Evolutionary conservation across 1,140 invertebrate genomes (phyloP), one percentile per base, ranked within the genome.

Genomic region (Camponotus pennsylvanicus): DNA sequence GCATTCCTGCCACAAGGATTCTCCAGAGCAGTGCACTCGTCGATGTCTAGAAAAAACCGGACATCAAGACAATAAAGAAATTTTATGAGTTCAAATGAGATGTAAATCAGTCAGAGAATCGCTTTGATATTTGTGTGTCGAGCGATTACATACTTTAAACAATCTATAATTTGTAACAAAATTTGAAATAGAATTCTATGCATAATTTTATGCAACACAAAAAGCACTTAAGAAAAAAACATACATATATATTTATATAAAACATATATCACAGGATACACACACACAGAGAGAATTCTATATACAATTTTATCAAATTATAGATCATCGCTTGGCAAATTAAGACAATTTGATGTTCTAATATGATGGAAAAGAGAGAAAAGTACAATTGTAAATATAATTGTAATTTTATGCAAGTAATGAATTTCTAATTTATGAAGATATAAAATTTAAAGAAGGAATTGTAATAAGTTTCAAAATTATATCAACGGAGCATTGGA

Each of bases 1-100:
- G 98, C 98, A 92, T 98, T 97, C 5, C 96, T 95, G 9, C 98
- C 98, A 93, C 99, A 99, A 1, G 98, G 97, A 90, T 96, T 97
- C 82, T 98, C 97, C 86, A 97, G 95, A 6, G 96, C 96, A 11
- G 96, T 95, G 93, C 99, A 99, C 94, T 99, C 99, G 93, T 99
- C 97, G 88, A 99, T 97, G 95, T 99, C 99, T 95, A 92, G 11
- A 93, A 92, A 37, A 49, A 21, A 59, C 1, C 3, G n/a, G 15
- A 59, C 21, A 6, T 18, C 49, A 21, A 1, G n/a, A 67, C 40
- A 67, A 55, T 21, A 57, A 0, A 59, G 34, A 42, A 57, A 70
- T 70, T 15, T 67, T 42, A 57, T 5, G 0, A 70, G 6, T 0
- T n/a, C 4, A 69, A 52, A 52, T 18, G 9, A 70, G 4, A 55